phyloP scores from a whole-genome alignment of 1,140 invertebrate genomes.

The Lepidostoma basale region DNA sequence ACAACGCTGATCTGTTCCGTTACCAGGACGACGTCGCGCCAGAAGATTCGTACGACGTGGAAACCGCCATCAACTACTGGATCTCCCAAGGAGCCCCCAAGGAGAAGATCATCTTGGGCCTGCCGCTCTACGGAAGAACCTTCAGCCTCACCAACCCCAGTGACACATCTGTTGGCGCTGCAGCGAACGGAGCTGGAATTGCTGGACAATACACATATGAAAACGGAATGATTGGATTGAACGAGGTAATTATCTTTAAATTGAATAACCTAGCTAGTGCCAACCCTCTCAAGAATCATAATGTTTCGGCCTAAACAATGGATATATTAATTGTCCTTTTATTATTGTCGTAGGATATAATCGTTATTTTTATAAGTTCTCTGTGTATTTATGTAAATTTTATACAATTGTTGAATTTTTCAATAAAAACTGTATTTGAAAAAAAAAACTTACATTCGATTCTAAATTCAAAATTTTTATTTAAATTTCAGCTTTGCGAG shows the following conservation, averaged over 20 bases:
- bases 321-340: no score
- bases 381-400: no score
- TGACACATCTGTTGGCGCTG: conserved; percentile 61
- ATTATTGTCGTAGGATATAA: no score
- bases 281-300: no score
- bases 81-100: conserved; percentile 63
- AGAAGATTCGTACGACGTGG: background rate
- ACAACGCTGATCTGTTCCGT: conserved; percentile 65
- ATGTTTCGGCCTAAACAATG: no score
- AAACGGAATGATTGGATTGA: conserved; percentile 75
- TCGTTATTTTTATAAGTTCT: no score
- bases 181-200: conserved; percentile 61
- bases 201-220: conserved; percentile 75
- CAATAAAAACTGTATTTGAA: no score
- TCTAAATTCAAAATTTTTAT: no score
- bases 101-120: conserved; percentile 71
- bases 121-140: conserved; percentile 72
- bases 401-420: no score
- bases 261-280: no score
- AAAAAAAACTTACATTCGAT: no score
- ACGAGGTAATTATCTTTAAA: conserved; percentile 69
- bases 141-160: conserved; percentile 63
- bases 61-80: conserved; percentile 53
- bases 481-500: conserved; percentile 49
- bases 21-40: conserved; percentile 51